phyloP scores from a whole-genome alignment of 2,888 invertebrate genomes.

The Zaprionus obscuricornis region DNA sequence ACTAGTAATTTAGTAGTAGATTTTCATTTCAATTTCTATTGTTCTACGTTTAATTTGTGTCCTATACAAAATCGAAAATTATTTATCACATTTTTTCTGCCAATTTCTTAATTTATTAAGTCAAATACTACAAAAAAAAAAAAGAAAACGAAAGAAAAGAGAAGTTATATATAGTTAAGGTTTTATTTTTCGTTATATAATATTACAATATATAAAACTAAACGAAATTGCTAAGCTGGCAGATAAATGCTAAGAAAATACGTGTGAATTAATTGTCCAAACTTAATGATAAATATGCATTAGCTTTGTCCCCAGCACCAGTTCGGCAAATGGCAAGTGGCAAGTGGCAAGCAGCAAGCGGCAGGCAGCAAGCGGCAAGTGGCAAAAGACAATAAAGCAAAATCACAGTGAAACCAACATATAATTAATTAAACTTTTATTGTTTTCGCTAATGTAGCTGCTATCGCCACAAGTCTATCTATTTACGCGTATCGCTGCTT shows the following conservation, averaged over 20 bases:
- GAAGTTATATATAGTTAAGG: neutral
- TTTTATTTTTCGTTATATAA: neutral
- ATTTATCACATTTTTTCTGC: no score
- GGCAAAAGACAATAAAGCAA: constrained; percentile 54
- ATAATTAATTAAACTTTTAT: constrained; percentile 74
- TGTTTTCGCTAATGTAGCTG: constrained; percentile 43
- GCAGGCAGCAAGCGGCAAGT: neutral
- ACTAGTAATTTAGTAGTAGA: no score
- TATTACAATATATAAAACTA: neutral
- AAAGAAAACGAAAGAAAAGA: neutral
- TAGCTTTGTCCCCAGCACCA: neutral
- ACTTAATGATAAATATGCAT: constrained; percentile 56
- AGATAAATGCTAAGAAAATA: constrained; percentile 30
- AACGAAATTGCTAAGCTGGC: constrained; percentile 26
- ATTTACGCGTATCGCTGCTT: no score
- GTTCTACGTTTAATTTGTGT: no score
- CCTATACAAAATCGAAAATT: no score
- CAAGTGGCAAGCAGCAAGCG: constrained; percentile 5
- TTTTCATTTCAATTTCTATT: no score
- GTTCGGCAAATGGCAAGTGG: constrained; percentile 4
- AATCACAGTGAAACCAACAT: constrained; percentile 59
- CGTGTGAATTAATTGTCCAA: constrained; percentile 54
- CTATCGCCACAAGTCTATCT: neutral
- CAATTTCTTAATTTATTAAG: no score
- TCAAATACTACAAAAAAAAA: no score